These are phyloP conservation scores for Papilio polytes DNA, from an alignment of 1,140 invertebrate genomes.

Conservation along the genomic window DNA sequence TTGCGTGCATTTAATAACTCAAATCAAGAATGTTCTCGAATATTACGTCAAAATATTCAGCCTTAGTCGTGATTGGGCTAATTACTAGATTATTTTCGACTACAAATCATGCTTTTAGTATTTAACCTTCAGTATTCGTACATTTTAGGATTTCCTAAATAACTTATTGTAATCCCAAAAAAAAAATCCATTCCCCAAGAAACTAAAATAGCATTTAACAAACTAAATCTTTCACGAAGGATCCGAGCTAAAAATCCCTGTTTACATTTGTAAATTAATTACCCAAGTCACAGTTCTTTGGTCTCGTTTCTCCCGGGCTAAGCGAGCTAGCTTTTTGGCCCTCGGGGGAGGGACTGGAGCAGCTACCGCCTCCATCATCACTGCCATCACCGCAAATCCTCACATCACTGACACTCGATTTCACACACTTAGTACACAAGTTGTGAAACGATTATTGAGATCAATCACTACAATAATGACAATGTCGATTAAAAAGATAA, in stretches of 20 bases:
- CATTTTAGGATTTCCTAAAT: background rate
- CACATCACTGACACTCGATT: conserved; percentile 54
- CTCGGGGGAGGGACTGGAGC: conserved; percentile 77
- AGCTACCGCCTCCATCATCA: conserved; percentile 50
- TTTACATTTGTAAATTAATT: conserved; percentile 37
- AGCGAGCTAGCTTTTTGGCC: conserved; percentile 74
- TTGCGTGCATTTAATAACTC: conserved; percentile 21
- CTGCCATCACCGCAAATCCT: conserved; percentile 45
- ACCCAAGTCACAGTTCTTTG: conserved; percentile 75
- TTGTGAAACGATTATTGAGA: conserved; percentile 56
- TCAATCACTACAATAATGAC: background rate
- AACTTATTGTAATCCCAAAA: background rate
- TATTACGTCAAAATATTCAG: conserved; percentile 17
- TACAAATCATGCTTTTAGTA: background rate
- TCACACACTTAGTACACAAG: conserved; percentile 66
- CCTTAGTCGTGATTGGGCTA: conserved; percentile 14
- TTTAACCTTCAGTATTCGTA: background rate
- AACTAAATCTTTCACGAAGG: too few species aligned
- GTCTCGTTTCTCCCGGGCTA: conserved; percentile 62
- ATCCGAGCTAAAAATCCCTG: too few species aligned
- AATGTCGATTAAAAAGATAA: conserved; percentile 25
- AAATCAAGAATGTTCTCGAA: conserved; percentile 16
- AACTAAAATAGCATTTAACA: too few species aligned
- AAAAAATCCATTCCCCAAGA: background rate
- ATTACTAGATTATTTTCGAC: conserved; percentile 1